Evolutionary conservation across 2,888 invertebrate genomes (phyloP).

Genomic region (Lamellibrachia columna): DNA sequence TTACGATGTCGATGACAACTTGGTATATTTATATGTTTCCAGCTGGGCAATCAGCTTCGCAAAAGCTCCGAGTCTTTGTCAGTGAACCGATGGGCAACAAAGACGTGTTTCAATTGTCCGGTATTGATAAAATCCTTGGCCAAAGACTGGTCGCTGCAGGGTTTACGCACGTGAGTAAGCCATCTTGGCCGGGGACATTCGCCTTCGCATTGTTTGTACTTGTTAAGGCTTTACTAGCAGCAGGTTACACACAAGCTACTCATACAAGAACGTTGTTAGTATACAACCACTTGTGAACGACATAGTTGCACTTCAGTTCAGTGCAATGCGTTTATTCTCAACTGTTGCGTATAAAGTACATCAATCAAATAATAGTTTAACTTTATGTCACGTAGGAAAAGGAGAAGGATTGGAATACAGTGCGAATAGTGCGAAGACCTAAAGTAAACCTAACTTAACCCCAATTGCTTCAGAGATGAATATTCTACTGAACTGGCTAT

Average conservation of each 20-base stretch:
- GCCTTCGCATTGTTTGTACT: neutral
- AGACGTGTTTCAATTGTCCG: slow-evolving; percentile 91
- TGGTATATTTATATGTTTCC: neutral
- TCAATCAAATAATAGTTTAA: too few species aligned
- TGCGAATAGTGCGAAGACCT: too few species aligned
- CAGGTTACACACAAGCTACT: neutral
- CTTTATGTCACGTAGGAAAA: too few species aligned
- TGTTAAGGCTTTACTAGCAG: neutral
- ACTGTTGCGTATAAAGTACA: too few species aligned
- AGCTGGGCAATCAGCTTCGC: slow-evolving; percentile 57
- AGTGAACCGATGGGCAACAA: slow-evolving; percentile 96
- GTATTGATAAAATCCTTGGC: slow-evolving; percentile 93
- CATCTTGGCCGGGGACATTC: neutral
- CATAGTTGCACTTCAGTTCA: too few species aligned
- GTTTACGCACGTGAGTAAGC: neutral
- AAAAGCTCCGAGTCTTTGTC: slow-evolving; percentile 92
- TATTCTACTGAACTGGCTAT: too few species aligned
- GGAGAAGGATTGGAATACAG: too few species aligned
- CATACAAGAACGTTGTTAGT: neutral
- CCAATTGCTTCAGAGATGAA: too few species aligned
- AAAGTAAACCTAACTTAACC: too few species aligned
- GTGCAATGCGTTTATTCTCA: too few species aligned
- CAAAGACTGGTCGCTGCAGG: slow-evolving; percentile 72
- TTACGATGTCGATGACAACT: neutral
- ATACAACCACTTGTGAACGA: too few species aligned